Conservation (phyloP, 1,140 invertebrate species). For the Micrasema minimum region DNA sequence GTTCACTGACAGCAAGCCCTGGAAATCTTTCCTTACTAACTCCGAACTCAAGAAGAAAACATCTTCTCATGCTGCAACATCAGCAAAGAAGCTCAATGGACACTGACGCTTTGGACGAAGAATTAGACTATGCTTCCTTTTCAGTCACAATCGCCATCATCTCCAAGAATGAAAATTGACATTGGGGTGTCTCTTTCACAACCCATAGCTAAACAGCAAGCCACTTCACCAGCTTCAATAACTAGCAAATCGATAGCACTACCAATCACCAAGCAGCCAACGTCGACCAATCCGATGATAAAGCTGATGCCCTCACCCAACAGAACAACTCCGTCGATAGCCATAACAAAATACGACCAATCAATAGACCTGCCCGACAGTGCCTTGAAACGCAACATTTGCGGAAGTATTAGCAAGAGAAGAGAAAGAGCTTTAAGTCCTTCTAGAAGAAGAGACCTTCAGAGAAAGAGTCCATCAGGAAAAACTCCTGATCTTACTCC, state of each 20-base stretch:
- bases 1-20: conserved; percentile 67
- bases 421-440: conserved; percentile 65
- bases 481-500: conserved; percentile 54
- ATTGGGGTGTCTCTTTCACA: conserved; percentile 55
- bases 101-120: conserved; percentile 82
- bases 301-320: conserved; percentile 55
- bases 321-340: conserved; percentile 58
- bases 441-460: conserved; percentile 64
- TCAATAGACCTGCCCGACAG: conserved; percentile 60
- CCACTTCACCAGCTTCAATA: conserved; percentile 36
- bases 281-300: conserved; percentile 58
- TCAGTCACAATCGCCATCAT: conserved; percentile 61
- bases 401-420: conserved; percentile 63
- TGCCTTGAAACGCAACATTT: conserved; percentile 62
- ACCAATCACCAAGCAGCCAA: conserved; percentile 65
- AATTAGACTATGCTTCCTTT: conserved; percentile 62
- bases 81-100: conserved; percentile 86
- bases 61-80: conserved; percentile 80
- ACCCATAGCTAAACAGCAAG: conserved; percentile 37
- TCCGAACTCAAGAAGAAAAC: conserved; percentile 79
- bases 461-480: conserved; percentile 57
- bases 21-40: conserved; percentile 73
- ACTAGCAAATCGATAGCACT: conserved; percentile 56
- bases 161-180: conserved; percentile 65
- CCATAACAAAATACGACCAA: conserved; percentile 66